Base-by-base conservation (phyloP, 2,797 vertebrate species). In the Mastacembelus armatus region DNA sequence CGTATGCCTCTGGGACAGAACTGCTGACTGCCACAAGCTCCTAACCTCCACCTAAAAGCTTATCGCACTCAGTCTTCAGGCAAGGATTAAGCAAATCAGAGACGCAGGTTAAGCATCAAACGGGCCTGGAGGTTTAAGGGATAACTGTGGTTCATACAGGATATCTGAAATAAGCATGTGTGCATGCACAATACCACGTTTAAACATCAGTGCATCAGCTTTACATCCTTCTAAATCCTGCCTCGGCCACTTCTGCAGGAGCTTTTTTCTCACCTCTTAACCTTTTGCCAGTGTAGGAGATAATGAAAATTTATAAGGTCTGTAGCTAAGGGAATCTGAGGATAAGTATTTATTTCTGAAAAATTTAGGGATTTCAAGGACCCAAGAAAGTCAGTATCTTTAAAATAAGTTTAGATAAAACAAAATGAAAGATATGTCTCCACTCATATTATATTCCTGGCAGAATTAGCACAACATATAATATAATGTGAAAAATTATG, bases 61-160 rank as follows among this genome's bases (percentile, higher is more conserved):
- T 88, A 88, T 90, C 71, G 9, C 10, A 55, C 45, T 49, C 57
- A 21, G 78, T 69, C 66, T 58, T 77, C 69, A 50, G 57, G 60
- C 55, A 54, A 44, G 69, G 80, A 89, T 88, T 88, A 90, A 83
- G 81, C 66, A 88, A 88, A 90, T 74, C 2, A 24, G 16, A 51
- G 32, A 64, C 71, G 71, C 66, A 66, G 80, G 85, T 86, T 26
- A 44, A 59, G 63, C 67, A 71, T 81, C 74, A 58, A 63, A 57
- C 40, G 30, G 50, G 40, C 36, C 30, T 3, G 71, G 40, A 57
- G 56, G 63, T 84, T 64, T 45, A 49, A 72, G 18, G 35, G n/a
- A 32, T 42, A 2, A 42, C 22, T 50, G 30, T 48, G 51, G 72
- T 72, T 56, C 57, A 54, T 42, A 24, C 2, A 3, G 1, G 30